These are phyloP conservation scores for Chloroclystis v-ata DNA, from an alignment of 2,888 invertebrate species.

Conservation along the genomic window DNA sequence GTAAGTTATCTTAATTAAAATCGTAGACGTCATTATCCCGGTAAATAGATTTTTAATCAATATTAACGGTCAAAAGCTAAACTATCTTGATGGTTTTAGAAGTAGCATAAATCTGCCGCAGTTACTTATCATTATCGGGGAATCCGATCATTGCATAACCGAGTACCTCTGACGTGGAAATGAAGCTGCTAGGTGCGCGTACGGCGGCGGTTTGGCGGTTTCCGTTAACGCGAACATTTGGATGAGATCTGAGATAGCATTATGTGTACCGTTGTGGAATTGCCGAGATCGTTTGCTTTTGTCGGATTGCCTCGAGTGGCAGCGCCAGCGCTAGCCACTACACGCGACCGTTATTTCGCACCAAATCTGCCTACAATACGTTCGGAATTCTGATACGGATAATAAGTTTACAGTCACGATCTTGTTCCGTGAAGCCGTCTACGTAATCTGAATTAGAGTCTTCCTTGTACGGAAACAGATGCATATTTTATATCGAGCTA, in stretches of 20 bases:
- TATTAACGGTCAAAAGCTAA: not conserved
- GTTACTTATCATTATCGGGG: conserved; percentile 14
- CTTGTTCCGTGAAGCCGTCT: conserved; percentile 59
- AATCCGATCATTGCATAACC: conserved; percentile 24
- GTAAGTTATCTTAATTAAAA: not conserved
- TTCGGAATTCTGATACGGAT: conserved; percentile 67
- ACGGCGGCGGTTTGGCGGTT: conserved; percentile 20
- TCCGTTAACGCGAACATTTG: conserved; percentile 48
- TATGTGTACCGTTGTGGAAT: conserved; percentile 53
- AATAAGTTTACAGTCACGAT: conserved; percentile 73
- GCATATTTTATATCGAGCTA: conserved; percentile 33
- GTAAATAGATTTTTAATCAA: not conserved
- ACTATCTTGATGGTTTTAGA: conserved; percentile 9
- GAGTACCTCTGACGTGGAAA: conserved; percentile 25
- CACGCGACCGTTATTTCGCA: conserved; percentile 62
- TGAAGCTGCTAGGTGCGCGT: conserved; percentile 25
- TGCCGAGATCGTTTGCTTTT: conserved; percentile 55
- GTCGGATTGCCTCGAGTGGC: conserved; percentile 46
- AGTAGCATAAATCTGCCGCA: conserved; percentile 7
- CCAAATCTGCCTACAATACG: conserved; percentile 74
- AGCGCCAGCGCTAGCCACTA: conserved; percentile 33
- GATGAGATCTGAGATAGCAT: conserved; percentile 60
- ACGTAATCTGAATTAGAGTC: conserved; percentile 67
- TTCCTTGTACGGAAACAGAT: conserved; percentile 59
- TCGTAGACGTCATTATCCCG: not conserved